Evolutionary conservation across 2,797 vertebrate species (phyloP).

Genomic region (Streptopelia turtur): DNA sequence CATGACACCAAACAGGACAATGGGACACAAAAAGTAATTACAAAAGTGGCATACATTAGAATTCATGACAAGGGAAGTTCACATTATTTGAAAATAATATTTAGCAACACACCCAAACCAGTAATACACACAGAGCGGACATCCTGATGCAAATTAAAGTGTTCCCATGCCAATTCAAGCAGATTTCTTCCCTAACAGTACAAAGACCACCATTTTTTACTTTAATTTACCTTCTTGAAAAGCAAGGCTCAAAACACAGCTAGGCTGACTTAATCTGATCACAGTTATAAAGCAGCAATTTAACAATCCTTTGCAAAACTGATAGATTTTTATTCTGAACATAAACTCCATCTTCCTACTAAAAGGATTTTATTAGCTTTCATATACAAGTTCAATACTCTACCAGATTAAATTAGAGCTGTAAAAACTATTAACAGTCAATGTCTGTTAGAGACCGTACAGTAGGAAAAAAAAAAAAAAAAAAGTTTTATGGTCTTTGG

Average conservation of each 20-base stretch:
- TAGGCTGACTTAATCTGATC: slow-evolving; percentile 11
- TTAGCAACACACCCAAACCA: neutral
- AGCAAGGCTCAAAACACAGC: neutral
- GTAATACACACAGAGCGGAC: neutral
- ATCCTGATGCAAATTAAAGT: neutral
- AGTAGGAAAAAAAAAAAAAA: slow-evolving; percentile 14
- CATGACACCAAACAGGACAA: neutral
- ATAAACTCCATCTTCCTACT: slow-evolving; percentile 69
- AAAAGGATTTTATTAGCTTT: slow-evolving; percentile 72
- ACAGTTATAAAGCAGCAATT: slow-evolving; percentile 12
- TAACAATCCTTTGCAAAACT: slow-evolving; percentile 60
- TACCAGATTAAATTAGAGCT: slow-evolving; percentile 67
- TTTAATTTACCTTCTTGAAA: neutral
- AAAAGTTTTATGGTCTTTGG: slow-evolving; percentile 26
- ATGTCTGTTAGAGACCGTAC: neutral
- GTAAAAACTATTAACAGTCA: slow-evolving; percentile 60
- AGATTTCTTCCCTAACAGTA: neutral
- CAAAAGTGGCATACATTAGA: neutral
- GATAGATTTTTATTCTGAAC: slow-evolving; percentile 71
- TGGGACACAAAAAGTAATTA: neutral
- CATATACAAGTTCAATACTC: slow-evolving; percentile 54
- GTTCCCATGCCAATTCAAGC: neutral
- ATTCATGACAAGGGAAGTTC: neutral
- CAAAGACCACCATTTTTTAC: neutral
- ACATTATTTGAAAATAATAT: neutral